Base-by-base conservation (phyloP, 1,140 invertebrate species). In the Pseudomyrmex pallidus region DNA sequence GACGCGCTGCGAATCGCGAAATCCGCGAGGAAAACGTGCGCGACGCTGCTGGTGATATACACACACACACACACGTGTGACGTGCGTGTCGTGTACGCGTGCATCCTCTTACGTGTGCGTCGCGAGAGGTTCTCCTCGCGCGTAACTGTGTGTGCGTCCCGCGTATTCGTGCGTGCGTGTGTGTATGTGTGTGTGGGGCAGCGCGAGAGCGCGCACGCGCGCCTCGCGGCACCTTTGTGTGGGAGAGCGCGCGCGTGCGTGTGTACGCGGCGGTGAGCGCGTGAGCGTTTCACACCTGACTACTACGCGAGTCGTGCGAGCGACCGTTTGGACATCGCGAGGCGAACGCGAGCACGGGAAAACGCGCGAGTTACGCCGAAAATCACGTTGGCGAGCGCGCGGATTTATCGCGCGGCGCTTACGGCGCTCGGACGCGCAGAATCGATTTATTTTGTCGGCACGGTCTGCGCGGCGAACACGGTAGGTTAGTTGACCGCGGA, bases 401-500 rank as follows among this genome's bases (percentile, higher is more conserved):
- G 8, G 87, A 90, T 88, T 89, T 89, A 87, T 89, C 85, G 82
- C 50, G 70, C 72, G 15, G 22, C 70, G 74, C 83, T 85, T 35
- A 35, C 63, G 56, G 56, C 61, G 44, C 59, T 62, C 74, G 13
- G 74, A 17, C 84, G 84, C 76, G 83, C 50, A 78, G 77, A 64
- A 85, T 84, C 70, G 90, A 89, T 88, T 84, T 84, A 89, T 88
- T 87, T 83, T 83, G 86, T 89, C 87, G 85, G 88, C 86, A 86
- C 89, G 90, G 91, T 91, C 87, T 87, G 90, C 86, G 91, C 87
- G 88, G 87, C 86, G 90, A 83, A 87, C 88, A 93, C 92, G 92
- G 92, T 94, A 91, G 92, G 93, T 93, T 93, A 93, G 93, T 94
- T 94, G 94, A 93, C 92, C 91, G 93, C 92, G 93, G 92, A 92